Conservation (phyloP, 2,797 vertebrate genomes). For the Protosalanx chinensis region DNA sequence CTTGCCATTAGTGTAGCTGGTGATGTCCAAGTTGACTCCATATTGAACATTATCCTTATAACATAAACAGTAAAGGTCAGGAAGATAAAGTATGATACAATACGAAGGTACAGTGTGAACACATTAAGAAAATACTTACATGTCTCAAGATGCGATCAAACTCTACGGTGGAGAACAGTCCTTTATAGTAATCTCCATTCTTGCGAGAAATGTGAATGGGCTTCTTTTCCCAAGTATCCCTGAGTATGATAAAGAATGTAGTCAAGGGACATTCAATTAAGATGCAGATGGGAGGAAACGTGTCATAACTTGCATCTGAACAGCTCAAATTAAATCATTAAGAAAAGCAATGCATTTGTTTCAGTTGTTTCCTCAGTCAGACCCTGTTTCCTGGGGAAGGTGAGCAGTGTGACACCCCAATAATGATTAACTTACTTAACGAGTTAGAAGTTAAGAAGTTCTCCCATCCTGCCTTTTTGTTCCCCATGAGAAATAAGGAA, state of each 20-base stretch:
- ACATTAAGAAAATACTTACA: slow-evolving; percentile 48
- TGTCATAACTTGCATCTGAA: too few relatives aligned
- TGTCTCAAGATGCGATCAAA: slow-evolving; percentile 84
- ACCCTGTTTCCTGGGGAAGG: too few relatives aligned
- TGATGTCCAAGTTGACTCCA: slow-evolving; percentile 92
- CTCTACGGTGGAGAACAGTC: slow-evolving; percentile 88
- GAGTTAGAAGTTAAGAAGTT: too few relatives aligned
- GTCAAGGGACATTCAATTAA: background rate
- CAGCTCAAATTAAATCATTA: too few relatives aligned
- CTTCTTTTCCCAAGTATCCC: slow-evolving; percentile 83
- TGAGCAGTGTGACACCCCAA: too few relatives aligned
- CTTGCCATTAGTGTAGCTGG: slow-evolving; percentile 83
- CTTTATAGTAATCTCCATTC: slow-evolving; percentile 81
- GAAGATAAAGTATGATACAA: background rate
- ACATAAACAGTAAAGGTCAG: background rate
- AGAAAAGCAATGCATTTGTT: too few relatives aligned
- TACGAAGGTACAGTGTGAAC: background rate
- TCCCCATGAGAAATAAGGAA: too few relatives aligned
- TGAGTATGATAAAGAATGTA: background rate
- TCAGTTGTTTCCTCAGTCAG: too few relatives aligned
- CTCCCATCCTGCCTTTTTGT: too few relatives aligned
- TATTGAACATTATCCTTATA: slow-evolving; percentile 81
- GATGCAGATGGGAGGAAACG: background rate
- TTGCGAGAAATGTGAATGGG: slow-evolving; percentile 82
- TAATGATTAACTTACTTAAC: too few relatives aligned